These are phyloP conservation scores for Maconellicoccus hirsutus DNA, from an alignment of 1,140 invertebrate species.

Conservation along the genomic window DNA sequence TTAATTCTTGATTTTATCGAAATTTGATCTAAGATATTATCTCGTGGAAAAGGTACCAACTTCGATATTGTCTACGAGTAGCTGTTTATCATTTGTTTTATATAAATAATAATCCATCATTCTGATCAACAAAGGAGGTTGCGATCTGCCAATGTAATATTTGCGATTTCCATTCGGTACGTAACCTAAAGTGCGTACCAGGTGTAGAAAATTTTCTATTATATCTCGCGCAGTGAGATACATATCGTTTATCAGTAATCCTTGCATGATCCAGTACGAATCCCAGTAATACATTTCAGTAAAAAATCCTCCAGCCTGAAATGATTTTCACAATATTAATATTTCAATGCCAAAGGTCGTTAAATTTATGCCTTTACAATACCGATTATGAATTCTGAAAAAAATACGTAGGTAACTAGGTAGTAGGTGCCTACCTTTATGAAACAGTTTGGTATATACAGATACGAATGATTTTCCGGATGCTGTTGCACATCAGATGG, in stretches of 20 bases:
- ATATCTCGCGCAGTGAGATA: conserved; percentile 56
- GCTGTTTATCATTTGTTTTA: conserved; percentile 49
- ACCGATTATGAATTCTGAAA: background rate
- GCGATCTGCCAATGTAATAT: conserved; percentile 63
- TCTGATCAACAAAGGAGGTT: conserved; percentile 62
- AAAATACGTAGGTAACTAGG: no score
- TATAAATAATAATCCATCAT: conserved; percentile 62
- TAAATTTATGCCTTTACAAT: background rate
- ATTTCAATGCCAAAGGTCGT: background rate
- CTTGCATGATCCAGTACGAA: conserved; percentile 73
- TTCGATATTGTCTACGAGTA: conserved; percentile 45
- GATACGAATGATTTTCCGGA: conserved; percentile 53
- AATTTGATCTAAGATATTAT: no score
- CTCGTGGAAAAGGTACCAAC: conserved; percentile 20
- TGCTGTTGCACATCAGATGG: conserved; percentile 45
- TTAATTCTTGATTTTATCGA: no score
- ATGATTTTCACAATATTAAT: background rate
- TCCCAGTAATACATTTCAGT: conserved; percentile 83
- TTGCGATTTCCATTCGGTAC: conserved; percentile 64
- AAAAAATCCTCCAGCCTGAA: conserved; percentile 63
- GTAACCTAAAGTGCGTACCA: conserved; percentile 53
- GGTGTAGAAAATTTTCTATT: conserved; percentile 57
- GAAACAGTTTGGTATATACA: conserved; percentile 65
- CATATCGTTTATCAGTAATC: conserved; percentile 64
- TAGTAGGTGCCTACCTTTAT: conserved; percentile 52